Evolutionary conservation across 2,888 invertebrate genomes (phyloP).

Genomic region (Yponomeuta plumbellus): DNA sequence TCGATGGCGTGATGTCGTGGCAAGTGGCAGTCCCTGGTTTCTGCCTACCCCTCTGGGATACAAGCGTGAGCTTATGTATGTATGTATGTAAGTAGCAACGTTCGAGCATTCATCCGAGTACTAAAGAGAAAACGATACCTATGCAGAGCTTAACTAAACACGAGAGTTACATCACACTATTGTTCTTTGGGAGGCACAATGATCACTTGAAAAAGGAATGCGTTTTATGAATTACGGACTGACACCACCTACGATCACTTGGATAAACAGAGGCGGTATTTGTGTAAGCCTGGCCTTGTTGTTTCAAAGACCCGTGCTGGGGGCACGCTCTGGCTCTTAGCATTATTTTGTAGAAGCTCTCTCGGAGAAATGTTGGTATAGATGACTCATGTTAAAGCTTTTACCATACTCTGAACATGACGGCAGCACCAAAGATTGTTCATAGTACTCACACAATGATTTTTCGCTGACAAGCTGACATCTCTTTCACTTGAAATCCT

Average conservation of each 20-base stretch:
- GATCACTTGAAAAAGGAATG: constrained; percentile 1
- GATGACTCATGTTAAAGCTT: not conserved
- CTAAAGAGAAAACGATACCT: not conserved
- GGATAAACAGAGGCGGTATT: constrained; percentile 54
- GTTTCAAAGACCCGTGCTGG: constrained; percentile 54
- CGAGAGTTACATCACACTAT: not conserved
- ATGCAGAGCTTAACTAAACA: not conserved
- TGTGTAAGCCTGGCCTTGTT: constrained; percentile 58
- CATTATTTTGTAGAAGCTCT: constrained; percentile 34
- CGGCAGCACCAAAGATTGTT: too few species aligned
- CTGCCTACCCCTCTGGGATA: too few species aligned
- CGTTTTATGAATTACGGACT: constrained; percentile 25
- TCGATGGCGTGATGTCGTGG: too few species aligned
- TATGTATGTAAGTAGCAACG: too few species aligned
- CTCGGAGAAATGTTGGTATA: constrained; percentile 20
- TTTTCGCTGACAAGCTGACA: too few species aligned
- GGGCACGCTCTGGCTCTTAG: constrained; percentile 60
- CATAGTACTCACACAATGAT: too few species aligned
- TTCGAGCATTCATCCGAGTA: not conserved
- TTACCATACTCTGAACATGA: too few species aligned
- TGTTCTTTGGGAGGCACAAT: not conserved
- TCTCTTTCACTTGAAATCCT: too few species aligned
- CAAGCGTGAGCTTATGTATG: too few species aligned
- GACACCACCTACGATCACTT: constrained; percentile 58
- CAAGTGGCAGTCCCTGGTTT: too few species aligned